These are phyloP conservation scores for Neogobius melanostomus DNA, from an alignment of 2,113 vertebrate genomes.

Conservation along the genomic window DNA sequence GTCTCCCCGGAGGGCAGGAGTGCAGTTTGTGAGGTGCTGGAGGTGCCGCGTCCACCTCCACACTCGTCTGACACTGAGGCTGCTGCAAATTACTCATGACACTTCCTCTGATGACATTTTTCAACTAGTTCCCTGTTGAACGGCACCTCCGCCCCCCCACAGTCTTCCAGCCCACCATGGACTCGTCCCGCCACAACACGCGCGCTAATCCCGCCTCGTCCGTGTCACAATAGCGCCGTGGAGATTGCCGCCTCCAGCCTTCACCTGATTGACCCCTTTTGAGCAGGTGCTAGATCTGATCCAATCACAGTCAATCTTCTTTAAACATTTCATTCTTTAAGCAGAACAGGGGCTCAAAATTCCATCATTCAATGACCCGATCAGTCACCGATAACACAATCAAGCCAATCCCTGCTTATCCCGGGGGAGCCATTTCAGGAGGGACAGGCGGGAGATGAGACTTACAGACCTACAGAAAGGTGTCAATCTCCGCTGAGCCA, in stretches of 20 bases:
- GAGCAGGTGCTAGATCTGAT: conserved; percentile 76
- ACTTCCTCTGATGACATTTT: conserved; percentile 74
- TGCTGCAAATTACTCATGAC: conserved; percentile 71
- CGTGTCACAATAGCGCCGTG: conserved; percentile 64
- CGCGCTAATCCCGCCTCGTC: conserved; percentile 57
- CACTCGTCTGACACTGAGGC: conserved; percentile 53
- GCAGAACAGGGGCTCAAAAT: conserved; percentile 72
- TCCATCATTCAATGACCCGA: conserved; percentile 75
- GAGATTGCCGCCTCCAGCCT: conserved; percentile 70
- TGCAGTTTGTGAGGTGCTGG: conserved; percentile 40
- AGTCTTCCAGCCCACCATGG: conserved; percentile 38
- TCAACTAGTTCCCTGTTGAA: conserved; percentile 63
- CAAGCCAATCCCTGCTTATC: conserved; percentile 75
- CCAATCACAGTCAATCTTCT: conserved; percentile 76
- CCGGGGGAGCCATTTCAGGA: conserved; percentile 65
- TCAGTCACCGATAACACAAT: conserved; percentile 75
- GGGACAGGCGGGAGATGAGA: conserved; percentile 68
- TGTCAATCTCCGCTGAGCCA: conserved; percentile 72
- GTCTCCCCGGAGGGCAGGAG: conserved; percentile 36
- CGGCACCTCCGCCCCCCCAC: conserved; percentile 37
- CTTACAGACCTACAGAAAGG: conserved; percentile 59
- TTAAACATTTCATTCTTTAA: conserved; percentile 74
- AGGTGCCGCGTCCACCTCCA: conserved; percentile 50
- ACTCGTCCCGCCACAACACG: conserved; percentile 43
- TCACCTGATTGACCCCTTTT: conserved; percentile 69